Base-by-base conservation (phyloP, 2,888 invertebrate species). In the Eristalinus sepulchralis region DNA sequence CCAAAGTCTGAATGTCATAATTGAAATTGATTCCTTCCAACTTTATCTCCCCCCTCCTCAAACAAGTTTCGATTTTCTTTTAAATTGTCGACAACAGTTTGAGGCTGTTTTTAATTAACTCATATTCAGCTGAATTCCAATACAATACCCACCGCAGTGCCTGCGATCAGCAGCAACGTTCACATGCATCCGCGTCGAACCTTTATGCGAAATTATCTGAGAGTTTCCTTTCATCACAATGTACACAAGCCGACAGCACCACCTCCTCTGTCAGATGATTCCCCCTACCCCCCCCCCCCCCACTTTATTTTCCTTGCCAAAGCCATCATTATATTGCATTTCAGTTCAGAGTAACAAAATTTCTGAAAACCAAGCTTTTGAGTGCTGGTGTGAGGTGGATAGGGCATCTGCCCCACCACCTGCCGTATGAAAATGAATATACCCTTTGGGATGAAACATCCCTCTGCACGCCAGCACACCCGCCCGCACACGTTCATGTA, bases 391-490 rank as follows among this genome's bases (percentile, higher is more conserved):
- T 39, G 36, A 3, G 36, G 5, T 39, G 39, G n/a, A 13, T 39
- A 13, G 39, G 39, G 47, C 1, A 2, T 2, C 27, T 27, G 27
- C 27, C 27, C 27, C 27, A 5, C 62, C 62, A 63, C 11, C 36
- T n/a, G 27, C 20, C 39, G 17, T 33, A 71, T 64, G 63, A 71
- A 75, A 64, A 75, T 70, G 17, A 75, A 75, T 81, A 64, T 59
- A 70, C 70, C 81, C 57, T 70, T 70, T 39, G 75, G 75, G 81
- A 64, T 75, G 17, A 13, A 64, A 64, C 6, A n/a, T 27, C 27
- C 27, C 27, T 27, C 27, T 27, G 5, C 2, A 27, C 27, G 27
- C 27, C 27, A 27, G 5, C 27, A 27, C 27, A 27, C 27, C 27
- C 27, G 27, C 27, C 27, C 27, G 2, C 53, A 67, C 27, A 60